Base-by-base conservation (phyloP, 2,888 invertebrate genomes). In the Hirtodrosophila cameraria region DNA sequence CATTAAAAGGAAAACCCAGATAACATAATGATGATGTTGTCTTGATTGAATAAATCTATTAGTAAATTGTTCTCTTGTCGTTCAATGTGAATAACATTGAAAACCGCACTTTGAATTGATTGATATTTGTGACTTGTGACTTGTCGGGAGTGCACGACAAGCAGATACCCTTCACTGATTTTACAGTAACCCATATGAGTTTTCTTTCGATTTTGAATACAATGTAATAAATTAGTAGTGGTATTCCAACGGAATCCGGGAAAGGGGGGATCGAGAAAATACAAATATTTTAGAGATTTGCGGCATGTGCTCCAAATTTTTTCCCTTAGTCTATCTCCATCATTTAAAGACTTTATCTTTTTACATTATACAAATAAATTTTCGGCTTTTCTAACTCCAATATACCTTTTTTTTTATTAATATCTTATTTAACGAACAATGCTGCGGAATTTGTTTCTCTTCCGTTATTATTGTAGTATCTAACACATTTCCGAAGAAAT, bases 11-110 rank as follows among this genome's bases (percentile, higher is more conserved):
- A 23, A 23, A 3, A 6, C 23, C 23, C 8, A 23, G 7, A 12
- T 16, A n/a, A n/a, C n/a, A n/a, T n/a, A n/a, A 12, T 42, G 20
- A 23, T 23, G 23, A 23, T 23, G 23, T 3, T n/a, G 4, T 39
- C 3, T 30, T 15, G 8, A 18, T 16, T 43, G 33, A 48, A 72
- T 50, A 38, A 46, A 52, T 55, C 61, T 48, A 69, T 69, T 69
- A 66, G 54, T 43, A 54, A 72, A 69, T 65, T 50, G 73, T 52
- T 48, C 33, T 52, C 33, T 52, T 60, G 49, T 50, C 27, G 6
- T 1, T 20, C 23, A 55, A 39, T 36, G 31, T 23, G 11, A 16
- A 25, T 43, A 41, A 9, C 39, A 68, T 12, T 54, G n/a, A n/a
- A n/a, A n/a, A n/a, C 13, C 11, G 49, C 15, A 43, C 15, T 48